Percentiles rank a stretch among this genome's conserved stretches.
phyloP scores from a whole-genome alignment of 53 echinoderm and acorn worm species.

The Astropecten irregularis region DNA sequence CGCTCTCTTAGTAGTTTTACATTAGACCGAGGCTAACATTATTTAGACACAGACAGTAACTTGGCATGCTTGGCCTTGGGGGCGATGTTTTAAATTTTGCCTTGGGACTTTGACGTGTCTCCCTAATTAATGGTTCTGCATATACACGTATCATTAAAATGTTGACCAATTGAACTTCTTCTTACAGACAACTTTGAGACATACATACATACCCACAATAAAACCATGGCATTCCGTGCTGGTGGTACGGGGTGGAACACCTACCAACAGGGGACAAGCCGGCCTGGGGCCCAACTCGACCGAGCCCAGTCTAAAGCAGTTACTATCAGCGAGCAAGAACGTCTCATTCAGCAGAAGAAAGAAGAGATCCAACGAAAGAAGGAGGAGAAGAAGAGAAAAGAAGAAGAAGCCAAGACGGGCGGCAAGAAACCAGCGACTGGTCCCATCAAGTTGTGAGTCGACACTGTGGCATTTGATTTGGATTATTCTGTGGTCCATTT shows the following conservation, averaged over 20 bases:
- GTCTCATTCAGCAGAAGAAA: constrained; percentile 79
- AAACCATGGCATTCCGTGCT: constrained; percentile 38
- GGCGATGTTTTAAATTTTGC: too few species aligned
- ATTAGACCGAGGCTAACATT: too few species aligned
- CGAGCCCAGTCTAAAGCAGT: constrained; percentile 37
- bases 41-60: too few species aligned
- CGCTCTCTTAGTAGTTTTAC: too few species aligned
- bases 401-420: constrained; percentile 47
- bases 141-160: too few species aligned
- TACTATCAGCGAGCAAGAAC: constrained; percentile 83
- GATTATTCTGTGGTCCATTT: too few species aligned
- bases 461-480: not conserved
- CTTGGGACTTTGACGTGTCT: too few species aligned
- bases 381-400: constrained; percentile 76
- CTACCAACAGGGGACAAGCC: not conserved
- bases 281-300: not conserved
- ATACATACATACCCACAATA: too few species aligned
- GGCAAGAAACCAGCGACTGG: constrained; percentile 27
- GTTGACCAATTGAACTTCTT: too few species aligned
- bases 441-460: constrained; percentile 61
- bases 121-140: too few species aligned
- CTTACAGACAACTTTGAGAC: too few species aligned
- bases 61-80: too few species aligned
- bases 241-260: constrained; percentile 6
- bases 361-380: constrained; percentile 88